Evolutionary conservation across 2,113 vertebrate species (phyloP), one percentile per base, ranked within the genome.

Genomic region (Thamnaconus septentrionalis): DNA sequence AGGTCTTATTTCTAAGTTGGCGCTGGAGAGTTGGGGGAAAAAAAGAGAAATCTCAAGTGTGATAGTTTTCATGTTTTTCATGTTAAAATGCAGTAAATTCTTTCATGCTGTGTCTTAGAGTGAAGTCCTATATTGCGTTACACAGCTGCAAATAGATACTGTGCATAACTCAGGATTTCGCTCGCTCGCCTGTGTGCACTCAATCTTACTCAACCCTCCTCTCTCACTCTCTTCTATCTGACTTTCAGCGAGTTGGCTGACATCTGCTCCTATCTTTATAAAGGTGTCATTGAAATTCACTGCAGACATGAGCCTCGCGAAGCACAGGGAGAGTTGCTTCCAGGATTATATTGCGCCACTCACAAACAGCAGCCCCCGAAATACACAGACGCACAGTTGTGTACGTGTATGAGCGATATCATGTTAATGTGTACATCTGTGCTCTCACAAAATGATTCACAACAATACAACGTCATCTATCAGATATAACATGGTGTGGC

Each of bases 201-300:
- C 69, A 62, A 57, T 76, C 75, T 70, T 63, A 51, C 61, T 69
- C 51, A 53, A 55, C 58, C 62, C 66, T 64, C 65, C 69, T 75
- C 61, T 57, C 53, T 63, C 57, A 53, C 77, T 76, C 69, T 80
- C 57, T 71, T 72, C 78, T 79, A 73, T 79, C 80, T 85, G 80
- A 84, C 75, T 87, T 84, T 77, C 83, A 74, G 69, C 41, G 53
- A 83, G 80, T 71, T 74, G 76, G 70, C 76, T 81, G 81, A 86
- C 86, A 87, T 86, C 84, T 86, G 80, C 81, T 87, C 75, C 76
- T 64, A 68, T 86, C 83, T 90, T 86, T 80, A 85, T 86, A 71
- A 80, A 73, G 70, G 66, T 85, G 82, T 71, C 74, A 84, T 88
- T 88, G 80, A 88, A 87, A 90, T 91, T 88, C 87, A 80, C 77